These are phyloP conservation scores for Trogon surrucura DNA, from an alignment of 2,113 vertebrate species.

Conservation along the genomic window DNA sequence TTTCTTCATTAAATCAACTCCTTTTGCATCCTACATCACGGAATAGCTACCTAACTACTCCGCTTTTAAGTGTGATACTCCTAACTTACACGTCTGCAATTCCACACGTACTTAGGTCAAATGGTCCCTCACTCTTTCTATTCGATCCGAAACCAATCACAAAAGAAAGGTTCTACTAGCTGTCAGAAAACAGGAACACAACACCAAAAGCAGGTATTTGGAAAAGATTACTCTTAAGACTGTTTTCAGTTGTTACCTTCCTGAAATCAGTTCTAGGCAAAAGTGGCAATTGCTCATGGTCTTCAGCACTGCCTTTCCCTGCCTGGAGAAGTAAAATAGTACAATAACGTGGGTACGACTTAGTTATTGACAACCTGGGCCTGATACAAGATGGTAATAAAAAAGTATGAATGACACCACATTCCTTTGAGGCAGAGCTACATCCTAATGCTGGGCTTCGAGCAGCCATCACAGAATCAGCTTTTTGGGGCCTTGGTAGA, in stretches of 20 bases:
- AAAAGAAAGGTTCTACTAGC: neutral
- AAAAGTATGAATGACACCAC: neutral
- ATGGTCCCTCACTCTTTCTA: too few relatives aligned
- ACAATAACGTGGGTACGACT: neutral
- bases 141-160: neutral
- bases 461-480: neutral
- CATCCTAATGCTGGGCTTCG: neutral
- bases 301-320: neutral
- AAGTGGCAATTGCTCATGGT: neutral
- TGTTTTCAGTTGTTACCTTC: neutral
- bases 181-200: neutral
- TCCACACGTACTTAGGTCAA: neutral
- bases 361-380: neutral
- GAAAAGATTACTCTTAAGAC: neutral
- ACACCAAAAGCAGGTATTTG: neutral
- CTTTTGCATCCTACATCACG: neutral
- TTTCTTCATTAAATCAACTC: neutral
- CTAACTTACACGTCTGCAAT: neutral
- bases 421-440: neutral
- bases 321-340: neutral
- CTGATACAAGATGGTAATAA: rapidly evolving
- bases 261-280: neutral
- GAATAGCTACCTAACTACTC: neutral
- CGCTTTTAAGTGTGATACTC: neutral
- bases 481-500: neutral